Evolutionary conservation across 2,113 vertebrate genomes (phyloP), one percentile per base, ranked within the genome.

Genomic region (Piaya cayana): DNA sequence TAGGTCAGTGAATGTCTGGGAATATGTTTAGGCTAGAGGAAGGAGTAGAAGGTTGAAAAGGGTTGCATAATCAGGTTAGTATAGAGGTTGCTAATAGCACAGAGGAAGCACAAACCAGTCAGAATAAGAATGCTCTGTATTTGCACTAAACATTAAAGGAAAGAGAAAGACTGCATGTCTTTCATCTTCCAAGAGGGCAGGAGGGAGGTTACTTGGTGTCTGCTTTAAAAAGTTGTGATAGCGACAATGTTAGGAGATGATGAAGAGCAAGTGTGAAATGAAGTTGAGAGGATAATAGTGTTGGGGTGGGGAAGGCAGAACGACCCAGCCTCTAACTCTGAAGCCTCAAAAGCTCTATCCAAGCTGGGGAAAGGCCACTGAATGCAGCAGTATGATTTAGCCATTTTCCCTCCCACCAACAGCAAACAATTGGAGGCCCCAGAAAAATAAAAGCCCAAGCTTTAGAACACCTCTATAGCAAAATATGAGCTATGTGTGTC

Each of bases 291-390:
- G 55, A 50, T 49, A 32, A 21, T 22, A 45, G 20, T 13, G 18
- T 59, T 88, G 75, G 29, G 9, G 3, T 50, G 45, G 19, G 37
- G 25, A 79, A 90, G 36, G 30, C 62, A 76, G 53, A 60, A 55
- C 53, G 47, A 36, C 15, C 9, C 13, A 45, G 12, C 9, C 32
- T 74, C 5, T 22, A 15, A 32, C 29, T 17, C 9, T 32, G 23
- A 19, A 71, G 13, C 15, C 11, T 36, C 1, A 4, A 53, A 59
- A 55, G 2, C 8, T 17, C 5, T 0, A 0, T 37, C 69, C 26
- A 18, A 23, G 20, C 8, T 92, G 65, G 59, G 43, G 47, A 50
- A 50, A 15, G 18, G 8, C 19, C 8, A 63, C 26, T 52, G 42
- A 47, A 52, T 12, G 27, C 37, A 75, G 10, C 3, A 3, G 12